phyloP scores from a whole-genome alignment of 2,888 invertebrate species.

The Sesia apiformis region DNA sequence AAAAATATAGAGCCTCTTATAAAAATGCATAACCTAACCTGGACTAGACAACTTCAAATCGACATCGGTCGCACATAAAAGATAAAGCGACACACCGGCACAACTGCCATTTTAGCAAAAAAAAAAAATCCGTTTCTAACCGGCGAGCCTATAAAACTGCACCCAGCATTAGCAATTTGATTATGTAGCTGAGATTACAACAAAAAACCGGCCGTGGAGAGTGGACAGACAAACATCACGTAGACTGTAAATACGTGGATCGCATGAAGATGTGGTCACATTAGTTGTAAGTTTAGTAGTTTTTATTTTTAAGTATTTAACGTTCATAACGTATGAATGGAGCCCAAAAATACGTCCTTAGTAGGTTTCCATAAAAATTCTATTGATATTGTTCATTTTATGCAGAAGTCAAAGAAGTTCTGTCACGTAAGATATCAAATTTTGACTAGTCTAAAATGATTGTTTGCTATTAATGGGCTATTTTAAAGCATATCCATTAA shows the following conservation, averaged over 20 bases:
- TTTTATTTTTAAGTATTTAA: no score
- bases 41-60: not conserved
- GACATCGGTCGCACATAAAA: not conserved
- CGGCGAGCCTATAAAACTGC: not conserved
- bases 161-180: not conserved
- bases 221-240: conserved; percentile 42
- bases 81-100: not conserved
- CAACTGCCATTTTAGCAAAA: not conserved
- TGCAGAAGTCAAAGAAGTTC: no score
- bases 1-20: not conserved
- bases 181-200: not conserved
- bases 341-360: no score
- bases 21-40: not conserved
- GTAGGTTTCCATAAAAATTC: no score
- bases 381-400: no score
- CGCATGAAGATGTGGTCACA: conserved; percentile 28
- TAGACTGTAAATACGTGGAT: conserved; percentile 25
- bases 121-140: not conserved
- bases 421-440: no score
- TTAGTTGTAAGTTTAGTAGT: conserved; percentile 1
- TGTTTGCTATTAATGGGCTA: no score
- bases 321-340: no score
- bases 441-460: no score
- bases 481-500: no score
- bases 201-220: conserved; percentile 26